Percentiles rank a stretch among this genome's conserved stretches.
Evolutionary conservation across 2,797 vertebrate species (phyloP).

Genomic region (Xiphophorus birchmanni): DNA sequence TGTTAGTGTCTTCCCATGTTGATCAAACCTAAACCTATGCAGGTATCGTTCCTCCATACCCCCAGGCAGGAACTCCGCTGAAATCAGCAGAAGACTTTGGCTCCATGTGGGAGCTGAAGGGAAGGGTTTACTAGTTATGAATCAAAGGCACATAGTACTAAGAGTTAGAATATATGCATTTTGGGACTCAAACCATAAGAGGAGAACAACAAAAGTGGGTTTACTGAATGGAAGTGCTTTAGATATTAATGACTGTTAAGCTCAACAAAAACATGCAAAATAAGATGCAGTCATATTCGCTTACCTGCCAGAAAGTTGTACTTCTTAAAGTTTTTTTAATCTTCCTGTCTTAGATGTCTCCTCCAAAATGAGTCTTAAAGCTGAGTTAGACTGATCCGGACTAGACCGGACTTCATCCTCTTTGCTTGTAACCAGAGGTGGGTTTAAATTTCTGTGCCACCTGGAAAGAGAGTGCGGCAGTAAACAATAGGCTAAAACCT

Average conservation of each 20-base stretch:
- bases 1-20: neutral
- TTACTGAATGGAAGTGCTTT: neutral
- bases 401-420: slow-evolving; percentile 13
- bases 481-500: slow-evolving; percentile 62
- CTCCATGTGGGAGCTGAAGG: slow-evolving; percentile 51
- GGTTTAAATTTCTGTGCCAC: slow-evolving; percentile 46
- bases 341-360: slow-evolving; percentile 5
- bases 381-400: slow-evolving; percentile 12
- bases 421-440: slow-evolving; percentile 31
- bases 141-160: neutral
- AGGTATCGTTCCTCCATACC: slow-evolving; percentile 68
- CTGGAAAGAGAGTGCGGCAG: slow-evolving; percentile 42
- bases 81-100: slow-evolving; percentile 52
- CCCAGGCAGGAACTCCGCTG: slow-evolving; percentile 67
- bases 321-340: slow-evolving; percentile 5
- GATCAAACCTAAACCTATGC: slow-evolving; percentile 57
- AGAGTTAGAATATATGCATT: neutral
- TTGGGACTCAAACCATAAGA: neutral
- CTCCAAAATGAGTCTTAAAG: neutral
- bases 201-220: neutral
- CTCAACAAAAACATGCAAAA: neutral
- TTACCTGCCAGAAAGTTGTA: slow-evolving; percentile 45
- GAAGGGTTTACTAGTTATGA: slow-evolving; percentile 12
- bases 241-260: neutral
- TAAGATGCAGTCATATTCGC: slow-evolving; percentile 10